Percentiles rank a stretch among this genome's conserved stretches.
phyloP scores from a whole-genome alignment of 2,113 vertebrate species.

The Misgurnus mizolepis region DNA sequence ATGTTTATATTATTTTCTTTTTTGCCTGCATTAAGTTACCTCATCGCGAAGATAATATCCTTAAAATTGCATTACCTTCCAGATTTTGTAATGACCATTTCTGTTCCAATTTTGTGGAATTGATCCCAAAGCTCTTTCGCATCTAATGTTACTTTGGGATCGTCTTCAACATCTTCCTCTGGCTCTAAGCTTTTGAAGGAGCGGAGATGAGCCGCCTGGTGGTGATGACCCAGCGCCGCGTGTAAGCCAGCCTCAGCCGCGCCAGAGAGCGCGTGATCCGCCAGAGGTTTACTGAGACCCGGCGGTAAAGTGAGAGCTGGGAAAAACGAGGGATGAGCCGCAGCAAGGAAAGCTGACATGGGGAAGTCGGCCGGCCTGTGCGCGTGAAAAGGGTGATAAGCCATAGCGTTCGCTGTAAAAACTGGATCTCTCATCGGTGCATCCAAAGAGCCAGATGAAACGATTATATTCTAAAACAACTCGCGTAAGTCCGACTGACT shows the following conservation, averaged over 20 bases:
- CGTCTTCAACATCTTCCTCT: conserved; percentile 85
- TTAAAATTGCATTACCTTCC: conserved; percentile 82
- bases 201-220: conserved; percentile 79
- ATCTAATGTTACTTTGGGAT: conserved; percentile 92
- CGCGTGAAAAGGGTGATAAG: conserved; percentile 90
- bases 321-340: conserved; percentile 85
- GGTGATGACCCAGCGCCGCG: conserved; percentile 82
- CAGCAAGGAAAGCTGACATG: conserved; percentile 83
- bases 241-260: conserved; percentile 81
- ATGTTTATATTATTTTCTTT: neutral
- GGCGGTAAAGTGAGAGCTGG: conserved; percentile 82
- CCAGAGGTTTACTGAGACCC: conserved; percentile 76
- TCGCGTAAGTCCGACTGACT: conserved; percentile 20
- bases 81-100: conserved; percentile 98
- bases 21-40: neutral
- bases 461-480: conserved; percentile 48
- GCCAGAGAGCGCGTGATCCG: conserved; percentile 78
- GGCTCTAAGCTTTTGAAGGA: conserved; percentile 81
- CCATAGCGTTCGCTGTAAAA: conserved; percentile 86
- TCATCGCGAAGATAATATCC: neutral
- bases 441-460: conserved; percentile 74
- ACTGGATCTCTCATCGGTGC: conserved; percentile 92
- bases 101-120: conserved; percentile 94
- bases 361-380: conserved; percentile 84
- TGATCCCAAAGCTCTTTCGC: conserved; percentile 94